Evolutionary conservation across 2,113 vertebrate genomes (phyloP).

Genomic region (Microcebus griseorufus): DNA sequence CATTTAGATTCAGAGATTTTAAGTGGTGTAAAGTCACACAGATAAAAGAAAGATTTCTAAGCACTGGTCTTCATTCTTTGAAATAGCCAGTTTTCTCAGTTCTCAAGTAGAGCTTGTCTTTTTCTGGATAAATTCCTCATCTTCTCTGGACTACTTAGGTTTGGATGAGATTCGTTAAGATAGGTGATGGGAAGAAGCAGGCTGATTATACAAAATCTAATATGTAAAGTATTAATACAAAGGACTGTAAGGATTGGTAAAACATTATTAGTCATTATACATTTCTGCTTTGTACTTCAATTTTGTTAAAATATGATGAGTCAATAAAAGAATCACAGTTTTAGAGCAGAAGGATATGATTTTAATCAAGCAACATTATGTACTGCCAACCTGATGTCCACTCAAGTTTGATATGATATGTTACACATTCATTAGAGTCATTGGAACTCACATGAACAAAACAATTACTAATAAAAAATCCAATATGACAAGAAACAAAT

Average conservation of each 20-base stretch:
- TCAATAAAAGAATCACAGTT: constrained; percentile 9
- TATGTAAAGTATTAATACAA: background rate
- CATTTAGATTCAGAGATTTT: background rate
- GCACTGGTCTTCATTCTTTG: background rate
- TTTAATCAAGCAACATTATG: constrained; percentile 43
- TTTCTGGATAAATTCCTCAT: background rate
- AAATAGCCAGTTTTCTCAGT: background rate
- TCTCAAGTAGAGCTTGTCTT: background rate
- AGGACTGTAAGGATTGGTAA: background rate
- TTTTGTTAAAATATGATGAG: constrained; percentile 57
- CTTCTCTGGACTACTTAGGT: background rate
- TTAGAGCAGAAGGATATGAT: background rate
- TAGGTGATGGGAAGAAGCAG: background rate
- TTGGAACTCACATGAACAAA: constrained; percentile 36
- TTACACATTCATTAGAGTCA: constrained; percentile 38
- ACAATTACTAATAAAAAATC: constrained; percentile 52
- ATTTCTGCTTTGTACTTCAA: constrained; percentile 27
- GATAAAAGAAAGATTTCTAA: background rate
- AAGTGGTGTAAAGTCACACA: background rate
- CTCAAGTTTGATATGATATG: constrained; percentile 21
- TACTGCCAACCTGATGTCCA: background rate
- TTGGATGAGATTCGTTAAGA: background rate
- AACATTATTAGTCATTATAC: background rate
- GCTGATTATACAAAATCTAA: background rate
- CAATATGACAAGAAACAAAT: constrained; percentile 45